Percentiles rank a stretch among this genome's conserved stretches.
Conservation (phyloP, 2,888 invertebrate species). For the Nineta flava region DNA sequence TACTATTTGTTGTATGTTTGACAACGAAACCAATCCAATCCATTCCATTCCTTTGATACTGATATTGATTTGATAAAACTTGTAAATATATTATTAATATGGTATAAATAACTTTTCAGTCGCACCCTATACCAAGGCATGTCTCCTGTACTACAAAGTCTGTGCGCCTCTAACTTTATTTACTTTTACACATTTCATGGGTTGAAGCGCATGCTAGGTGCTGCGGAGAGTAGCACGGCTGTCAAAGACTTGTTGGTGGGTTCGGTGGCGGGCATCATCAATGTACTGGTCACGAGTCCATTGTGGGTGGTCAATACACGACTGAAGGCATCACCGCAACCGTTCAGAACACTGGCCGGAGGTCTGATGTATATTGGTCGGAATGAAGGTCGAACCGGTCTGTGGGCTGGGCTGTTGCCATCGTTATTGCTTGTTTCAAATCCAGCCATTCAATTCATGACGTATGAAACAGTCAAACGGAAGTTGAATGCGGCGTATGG, state of each 20-base stretch:
- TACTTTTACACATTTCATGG: slow-evolving; percentile 89
- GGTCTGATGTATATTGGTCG: slow-evolving; percentile 53
- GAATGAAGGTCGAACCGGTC: slow-evolving; percentile 54
- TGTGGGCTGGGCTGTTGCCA: slow-evolving; percentile 75
- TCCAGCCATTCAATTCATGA: slow-evolving; percentile 85
- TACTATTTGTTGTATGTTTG: too few species aligned
- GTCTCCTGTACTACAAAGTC: slow-evolving; percentile 64
- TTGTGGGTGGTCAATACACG: slow-evolving; percentile 87
- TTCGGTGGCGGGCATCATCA: slow-evolving; percentile 62
- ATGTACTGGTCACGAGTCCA: slow-evolving; percentile 75
- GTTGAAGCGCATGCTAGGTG: slow-evolving; percentile 36
- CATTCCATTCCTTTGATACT: too few species aligned
- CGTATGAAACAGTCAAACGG: slow-evolving; percentile 75
- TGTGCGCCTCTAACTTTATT: slow-evolving; percentile 84
- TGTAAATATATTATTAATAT: too few species aligned
- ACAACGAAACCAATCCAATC: too few species aligned
- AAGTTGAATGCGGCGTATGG: slow-evolving; percentile 34
- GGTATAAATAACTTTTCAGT: slow-evolving; percentile 18
- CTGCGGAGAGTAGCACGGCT: slow-evolving; percentile 36
- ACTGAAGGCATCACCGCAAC: slow-evolving; percentile 39
- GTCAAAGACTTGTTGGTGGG: slow-evolving; percentile 60
- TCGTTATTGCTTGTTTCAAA: slow-evolving; percentile 76
- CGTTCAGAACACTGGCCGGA: slow-evolving; percentile 29
- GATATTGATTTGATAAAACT: too few species aligned
- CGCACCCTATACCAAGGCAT: slow-evolving; percentile 62